Evolutionary conservation across 35 echinoderm and acorn worm species (phyloP), one percentile per base, ranked within the genome.

Genomic region (Ophiothrix spiculata): DNA sequence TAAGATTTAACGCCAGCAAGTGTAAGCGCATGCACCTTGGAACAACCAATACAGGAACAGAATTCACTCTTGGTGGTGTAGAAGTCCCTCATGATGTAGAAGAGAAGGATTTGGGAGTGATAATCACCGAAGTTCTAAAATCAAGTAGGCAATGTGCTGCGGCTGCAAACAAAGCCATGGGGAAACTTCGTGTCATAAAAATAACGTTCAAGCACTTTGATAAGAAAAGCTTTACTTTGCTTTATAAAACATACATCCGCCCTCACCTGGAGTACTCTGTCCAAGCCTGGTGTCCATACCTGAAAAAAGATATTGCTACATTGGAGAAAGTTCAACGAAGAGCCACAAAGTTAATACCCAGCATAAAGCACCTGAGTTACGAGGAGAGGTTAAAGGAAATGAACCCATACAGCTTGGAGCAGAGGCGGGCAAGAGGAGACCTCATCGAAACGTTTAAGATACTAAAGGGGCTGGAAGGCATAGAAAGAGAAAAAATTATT

Each of bases 11-110:
- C 37, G 78, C 78, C 4, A 80, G 19, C 29, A 80, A 80, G 78
- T 80, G 78, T 37, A 80, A 80, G 37, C 14, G 33, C 3, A 80
- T 80, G 78, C 78, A 80, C 38, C 14, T 80, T 4, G 78, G 78
- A 80, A 38, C 8, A 12, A 80, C 78, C 4, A 36, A 80, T 37
- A 4, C 4, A 40, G 8, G 34, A 4, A 80, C 78, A 11, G 78
- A 80, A 40, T 80, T 36, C 78, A 80, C 4, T 6, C 4, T 80
- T 36, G 38, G 38, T 80, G 38, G 34, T n/a, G 78, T 36, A 28
- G 74, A 8, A 31, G 29, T 31, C 4, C 74, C 74, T 10, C 42
- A 49, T 35, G 34, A 11, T 12, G 12, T 28, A 28, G 74, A 76
- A 35, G 74, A 76, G 34, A 76, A 76, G 29, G 6, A 76, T 76